Evolutionary conservation across 2,888 invertebrate species (phyloP).

Genomic region (Alentia gelatinosa): DNA sequence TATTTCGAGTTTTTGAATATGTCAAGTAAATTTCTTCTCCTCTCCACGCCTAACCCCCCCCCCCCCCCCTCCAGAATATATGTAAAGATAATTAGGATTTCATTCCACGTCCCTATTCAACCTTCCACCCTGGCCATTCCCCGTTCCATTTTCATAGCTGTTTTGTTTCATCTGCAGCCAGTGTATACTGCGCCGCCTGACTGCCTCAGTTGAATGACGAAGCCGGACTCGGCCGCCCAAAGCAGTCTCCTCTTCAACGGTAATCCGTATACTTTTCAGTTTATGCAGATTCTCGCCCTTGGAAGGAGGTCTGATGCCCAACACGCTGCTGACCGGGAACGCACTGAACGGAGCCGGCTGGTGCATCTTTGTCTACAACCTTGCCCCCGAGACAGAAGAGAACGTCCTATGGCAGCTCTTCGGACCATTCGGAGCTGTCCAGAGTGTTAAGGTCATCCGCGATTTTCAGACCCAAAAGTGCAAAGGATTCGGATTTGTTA

Average conservation of each 20-base stretch:
- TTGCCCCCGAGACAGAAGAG: constrained; percentile 95
- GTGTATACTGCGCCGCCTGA: no score
- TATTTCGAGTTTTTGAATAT: no score
- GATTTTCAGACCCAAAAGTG: constrained; percentile 98
- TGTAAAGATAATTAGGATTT: no score
- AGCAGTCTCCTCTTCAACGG: constrained; percentile 10
- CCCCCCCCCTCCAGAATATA: background rate
- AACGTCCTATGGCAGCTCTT: constrained; percentile 96
- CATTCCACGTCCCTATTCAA: no score
- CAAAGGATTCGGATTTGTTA: constrained; percentile 98
- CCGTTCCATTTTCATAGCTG: no score
- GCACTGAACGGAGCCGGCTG: constrained; percentile 84
- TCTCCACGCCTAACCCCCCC: background rate
- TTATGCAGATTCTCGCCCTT: constrained; percentile 77
- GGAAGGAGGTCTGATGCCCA: constrained; percentile 76
- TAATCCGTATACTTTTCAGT: constrained; percentile 52
- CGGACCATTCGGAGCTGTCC: constrained; percentile 98
- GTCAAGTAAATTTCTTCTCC: background rate
- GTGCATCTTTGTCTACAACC: constrained; percentile 96
- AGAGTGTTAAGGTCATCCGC: constrained; percentile 97
- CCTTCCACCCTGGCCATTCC: no score
- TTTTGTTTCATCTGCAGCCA: no score
- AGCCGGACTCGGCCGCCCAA: background rate
- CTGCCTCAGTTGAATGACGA: no score
- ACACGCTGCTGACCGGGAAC: constrained; percentile 75